Conservation (phyloP, 30 jellyfish, hydroid and myxozoan genomes). For the Cassiopea andromeda region DNA sequence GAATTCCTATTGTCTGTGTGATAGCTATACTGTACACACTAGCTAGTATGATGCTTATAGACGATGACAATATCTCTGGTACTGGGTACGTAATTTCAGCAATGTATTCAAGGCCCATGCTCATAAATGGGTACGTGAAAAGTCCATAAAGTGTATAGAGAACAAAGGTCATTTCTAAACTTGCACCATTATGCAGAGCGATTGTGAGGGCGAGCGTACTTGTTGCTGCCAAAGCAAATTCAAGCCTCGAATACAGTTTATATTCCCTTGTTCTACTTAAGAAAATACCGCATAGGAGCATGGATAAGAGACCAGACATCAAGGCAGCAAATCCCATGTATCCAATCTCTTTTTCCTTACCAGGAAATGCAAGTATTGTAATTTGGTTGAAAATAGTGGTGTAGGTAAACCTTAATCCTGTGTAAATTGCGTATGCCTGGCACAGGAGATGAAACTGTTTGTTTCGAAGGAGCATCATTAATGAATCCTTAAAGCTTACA, state of each 20-base stretch:
- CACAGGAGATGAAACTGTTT: slow-evolving; percentile 50
- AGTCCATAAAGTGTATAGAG: slow-evolving; percentile 69
- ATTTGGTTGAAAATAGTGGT: slow-evolving; percentile 73
- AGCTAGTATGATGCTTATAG: slow-evolving; percentile 67
- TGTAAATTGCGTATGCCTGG: slow-evolving; percentile 82
- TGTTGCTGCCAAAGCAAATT: slow-evolving; percentile 19
- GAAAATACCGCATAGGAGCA: slow-evolving; percentile 79
- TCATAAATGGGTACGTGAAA: slow-evolving; percentile 76
- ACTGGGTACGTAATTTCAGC: slow-evolving; percentile 94
- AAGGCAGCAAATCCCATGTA: slow-evolving; percentile 87
- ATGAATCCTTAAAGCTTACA: slow-evolving; percentile 51
- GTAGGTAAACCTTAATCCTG: slow-evolving; percentile 66
- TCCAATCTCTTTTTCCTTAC: slow-evolving; percentile 79
- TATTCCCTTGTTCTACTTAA: slow-evolving; percentile 68
- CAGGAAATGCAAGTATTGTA: slow-evolving; percentile 52
- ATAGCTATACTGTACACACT: slow-evolving; percentile 72
- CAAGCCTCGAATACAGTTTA: slow-evolving; percentile 32
- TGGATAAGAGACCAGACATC: slow-evolving; percentile 72
- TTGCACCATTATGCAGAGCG: slow-evolving; percentile 35
- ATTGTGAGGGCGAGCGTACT: slow-evolving; percentile 50
- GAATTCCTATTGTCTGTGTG: slow-evolving; percentile 63
- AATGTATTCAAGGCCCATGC: slow-evolving; percentile 93
- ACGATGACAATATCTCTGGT: slow-evolving; percentile 89
- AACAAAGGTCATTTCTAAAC: slow-evolving; percentile 45
- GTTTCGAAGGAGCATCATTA: slow-evolving; percentile 43